Percentiles rank a stretch among this genome's conserved stretches.
phyloP scores from a whole-genome alignment of 2,888 invertebrate species.

The Leptopterna dolabrata region DNA sequence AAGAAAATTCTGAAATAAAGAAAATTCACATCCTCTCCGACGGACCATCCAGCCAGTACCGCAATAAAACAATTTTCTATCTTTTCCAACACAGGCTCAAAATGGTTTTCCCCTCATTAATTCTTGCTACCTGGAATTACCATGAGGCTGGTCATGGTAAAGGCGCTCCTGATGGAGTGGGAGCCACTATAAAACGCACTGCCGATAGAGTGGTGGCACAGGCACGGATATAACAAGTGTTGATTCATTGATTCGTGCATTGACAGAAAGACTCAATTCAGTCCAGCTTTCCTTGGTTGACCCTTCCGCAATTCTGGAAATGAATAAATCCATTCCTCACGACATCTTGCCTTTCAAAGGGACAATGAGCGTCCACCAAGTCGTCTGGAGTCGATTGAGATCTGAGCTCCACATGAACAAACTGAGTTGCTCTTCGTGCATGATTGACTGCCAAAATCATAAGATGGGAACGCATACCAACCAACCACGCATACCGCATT shows the following conservation, averaged over 20 bases:
- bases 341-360: constrained; percentile 42
- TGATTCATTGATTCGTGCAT: constrained; percentile 13
- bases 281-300: constrained; percentile 6
- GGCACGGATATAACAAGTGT: constrained; percentile 54
- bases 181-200: constrained; percentile 64
- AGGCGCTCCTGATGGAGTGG: constrained; percentile 65
- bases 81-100: constrained; percentile 62
- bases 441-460: not conserved
- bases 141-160: constrained; percentile 65
- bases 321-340: constrained; percentile 10
- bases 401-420: constrained; percentile 10
- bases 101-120: constrained; percentile 56
- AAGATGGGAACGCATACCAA: not conserved
- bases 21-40: constrained; percentile 65
- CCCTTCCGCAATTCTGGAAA: not conserved
- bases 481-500: no score
- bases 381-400: not conserved
- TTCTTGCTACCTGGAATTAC: constrained; percentile 64
- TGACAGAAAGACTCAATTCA: not conserved
- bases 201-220: constrained; percentile 60
- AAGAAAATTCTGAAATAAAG: constrained; percentile 48
- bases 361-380: constrained; percentile 48
- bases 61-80: constrained; percentile 66
- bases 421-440: constrained; percentile 8
- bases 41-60: constrained; percentile 66